phyloP scores from a whole-genome alignment of 2,888 invertebrate genomes.

The Halocaridina rubra region DNA sequence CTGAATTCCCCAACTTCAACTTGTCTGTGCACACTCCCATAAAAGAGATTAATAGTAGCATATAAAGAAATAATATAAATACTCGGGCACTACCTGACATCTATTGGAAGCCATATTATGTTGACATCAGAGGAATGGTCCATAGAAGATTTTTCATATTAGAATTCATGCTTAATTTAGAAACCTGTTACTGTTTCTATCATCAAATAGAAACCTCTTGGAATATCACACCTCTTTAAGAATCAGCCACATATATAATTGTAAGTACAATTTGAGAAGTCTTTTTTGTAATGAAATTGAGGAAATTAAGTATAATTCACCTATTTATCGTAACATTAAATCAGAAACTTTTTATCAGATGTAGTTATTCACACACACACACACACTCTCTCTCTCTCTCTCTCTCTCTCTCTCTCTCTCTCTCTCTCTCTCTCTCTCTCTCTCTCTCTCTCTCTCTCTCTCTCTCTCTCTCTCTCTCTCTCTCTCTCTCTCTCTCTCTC shows the following conservation, averaged over 20 bases:
- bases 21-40: no score
- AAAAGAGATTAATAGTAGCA: no score
- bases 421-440: conserved; percentile 9
- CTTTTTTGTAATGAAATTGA: not conserved
- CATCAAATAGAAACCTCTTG: conserved; percentile 61
- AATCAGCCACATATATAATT: conserved; percentile 62
- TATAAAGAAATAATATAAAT: no score
- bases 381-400: not conserved
- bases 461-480: not conserved
- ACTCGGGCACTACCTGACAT: not conserved
- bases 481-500: conserved; percentile 12
- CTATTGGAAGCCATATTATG: not conserved
- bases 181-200: not conserved
- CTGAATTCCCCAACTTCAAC: no score
- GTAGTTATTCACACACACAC: not conserved
- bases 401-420: not conserved
- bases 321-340: not conserved
- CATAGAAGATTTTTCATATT: not conserved
- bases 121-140: not conserved
- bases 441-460: not conserved
- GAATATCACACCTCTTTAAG: no score
- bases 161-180: not conserved
- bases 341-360: not conserved
- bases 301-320: not conserved
- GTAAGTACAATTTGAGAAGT: conserved; percentile 8